Evolutionary conservation across 2,888 invertebrate genomes (phyloP).

Genomic region (Eucriotettix oculatus): DNA sequence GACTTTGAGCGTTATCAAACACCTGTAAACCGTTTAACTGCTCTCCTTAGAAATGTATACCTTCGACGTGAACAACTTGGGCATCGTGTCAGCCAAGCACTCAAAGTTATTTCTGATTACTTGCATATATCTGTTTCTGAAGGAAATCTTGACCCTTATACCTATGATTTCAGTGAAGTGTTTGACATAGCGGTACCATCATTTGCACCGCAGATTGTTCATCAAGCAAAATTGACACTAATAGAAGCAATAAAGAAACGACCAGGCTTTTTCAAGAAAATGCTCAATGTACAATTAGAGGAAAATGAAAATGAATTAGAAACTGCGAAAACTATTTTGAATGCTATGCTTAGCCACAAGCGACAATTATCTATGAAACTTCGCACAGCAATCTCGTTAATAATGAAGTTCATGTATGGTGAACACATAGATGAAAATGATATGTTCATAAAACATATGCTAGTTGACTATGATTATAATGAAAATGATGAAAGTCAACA

Average conservation of each 20-base stretch:
- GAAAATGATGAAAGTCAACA: not conserved
- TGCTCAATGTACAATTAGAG: not conserved
- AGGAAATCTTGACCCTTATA: slow-evolving; percentile 3
- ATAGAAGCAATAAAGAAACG: not conserved
- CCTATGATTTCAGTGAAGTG: slow-evolving; percentile 4
- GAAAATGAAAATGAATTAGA: not conserved
- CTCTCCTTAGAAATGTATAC: slow-evolving; percentile 2
- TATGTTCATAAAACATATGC: not conserved
- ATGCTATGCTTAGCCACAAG: not conserved
- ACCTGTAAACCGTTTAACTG: not conserved
- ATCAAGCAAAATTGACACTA: slow-evolving; percentile 1
- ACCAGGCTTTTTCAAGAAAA: not conserved
- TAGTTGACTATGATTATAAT: not conserved
- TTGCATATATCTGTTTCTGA: slow-evolving; percentile 1
- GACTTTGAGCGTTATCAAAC: not conserved
- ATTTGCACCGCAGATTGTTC: slow-evolving; percentile 2
- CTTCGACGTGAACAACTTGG: not conserved
- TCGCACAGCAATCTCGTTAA: not conserved
- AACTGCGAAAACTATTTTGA: not conserved
- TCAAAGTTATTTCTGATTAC: slow-evolving; percentile 1
- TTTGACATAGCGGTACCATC: slow-evolving; percentile 1
- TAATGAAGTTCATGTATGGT: not conserved
- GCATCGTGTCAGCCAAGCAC: not conserved
- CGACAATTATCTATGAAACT: not conserved
- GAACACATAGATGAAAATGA: not conserved